Evolutionary conservation across 2,113 vertebrate genomes (phyloP).

Genomic region (Hirundichthys speculiger): DNA sequence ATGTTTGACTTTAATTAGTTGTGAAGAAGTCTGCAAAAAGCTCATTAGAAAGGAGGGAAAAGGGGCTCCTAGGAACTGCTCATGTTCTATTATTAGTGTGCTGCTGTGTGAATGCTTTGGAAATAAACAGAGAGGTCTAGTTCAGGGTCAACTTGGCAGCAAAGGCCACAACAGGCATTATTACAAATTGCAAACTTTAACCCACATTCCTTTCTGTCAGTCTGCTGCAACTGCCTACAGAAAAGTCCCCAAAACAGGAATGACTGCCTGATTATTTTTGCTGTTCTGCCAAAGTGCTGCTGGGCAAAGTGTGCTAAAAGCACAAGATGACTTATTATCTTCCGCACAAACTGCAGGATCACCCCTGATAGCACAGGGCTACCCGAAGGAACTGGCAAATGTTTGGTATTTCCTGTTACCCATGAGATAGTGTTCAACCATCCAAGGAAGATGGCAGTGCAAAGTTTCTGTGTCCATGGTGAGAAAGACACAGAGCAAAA

Average conservation of each 20-base stretch:
- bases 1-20: slow-evolving; percentile 74
- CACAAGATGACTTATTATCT: slow-evolving; percentile 63
- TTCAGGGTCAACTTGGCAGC: slow-evolving; percentile 57
- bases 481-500: slow-evolving; percentile 40
- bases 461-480: slow-evolving; percentile 33
- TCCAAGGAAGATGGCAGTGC: slow-evolving; percentile 30
- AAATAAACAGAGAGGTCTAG: slow-evolving; percentile 61
- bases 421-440: slow-evolving; percentile 18
- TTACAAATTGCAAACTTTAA: slow-evolving; percentile 76
- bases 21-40: slow-evolving; percentile 39
- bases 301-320: slow-evolving; percentile 36
- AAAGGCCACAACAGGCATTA: slow-evolving; percentile 65
- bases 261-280: slow-evolving; percentile 55
- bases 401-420: slow-evolving; percentile 59
- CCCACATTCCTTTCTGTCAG: slow-evolving; percentile 68
- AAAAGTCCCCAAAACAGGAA: slow-evolving; percentile 64
- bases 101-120: slow-evolving; percentile 49
- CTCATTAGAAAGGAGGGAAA: slow-evolving; percentile 60
- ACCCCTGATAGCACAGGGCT: slow-evolving; percentile 27
- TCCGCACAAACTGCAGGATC: slow-evolving; percentile 38
- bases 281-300: slow-evolving; percentile 46
- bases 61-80: slow-evolving; percentile 27
- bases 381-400: slow-evolving; percentile 54
- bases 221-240: slow-evolving; percentile 53
- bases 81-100: slow-evolving; percentile 45